These are phyloP conservation scores for Enteromius anoplus DNA, from an alignment of 2,797 vertebrate genomes.

Conservation along the genomic window DNA sequence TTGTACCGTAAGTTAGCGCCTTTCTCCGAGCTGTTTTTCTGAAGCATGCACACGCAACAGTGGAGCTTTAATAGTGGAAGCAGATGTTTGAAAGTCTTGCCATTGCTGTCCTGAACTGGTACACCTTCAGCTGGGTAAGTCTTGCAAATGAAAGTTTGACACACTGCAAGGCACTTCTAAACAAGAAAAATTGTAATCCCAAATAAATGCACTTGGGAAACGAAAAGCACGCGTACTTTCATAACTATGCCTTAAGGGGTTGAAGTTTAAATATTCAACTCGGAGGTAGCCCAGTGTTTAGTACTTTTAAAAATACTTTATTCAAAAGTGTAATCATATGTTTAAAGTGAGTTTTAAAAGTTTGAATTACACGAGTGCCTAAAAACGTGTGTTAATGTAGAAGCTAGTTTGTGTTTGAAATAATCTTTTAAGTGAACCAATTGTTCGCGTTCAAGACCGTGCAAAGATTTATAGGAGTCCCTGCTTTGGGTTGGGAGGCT, in stretches of 20 bases:
- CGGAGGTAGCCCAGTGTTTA: neutral
- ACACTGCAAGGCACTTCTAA: neutral
- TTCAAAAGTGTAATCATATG: neutral
- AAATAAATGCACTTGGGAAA: neutral
- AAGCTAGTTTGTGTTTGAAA: neutral
- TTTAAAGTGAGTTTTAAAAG: neutral
- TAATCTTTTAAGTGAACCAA: neutral
- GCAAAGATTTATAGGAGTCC: neutral
- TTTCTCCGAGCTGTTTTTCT: neutral
- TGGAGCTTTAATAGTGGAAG: constrained; percentile 32
- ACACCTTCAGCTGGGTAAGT: constrained; percentile 66
- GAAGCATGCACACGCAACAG: neutral
- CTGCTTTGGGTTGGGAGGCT: neutral
- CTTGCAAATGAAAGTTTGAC: constrained; percentile 44
- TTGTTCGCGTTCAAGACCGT: neutral
- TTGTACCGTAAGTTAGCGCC: neutral
- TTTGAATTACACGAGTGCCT: neutral
- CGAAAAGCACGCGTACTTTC: neutral
- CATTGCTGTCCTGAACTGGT: constrained; percentile 31
- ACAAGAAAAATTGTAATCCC: neutral
- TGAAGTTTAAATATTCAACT: neutral
- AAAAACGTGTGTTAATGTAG: too few species aligned
- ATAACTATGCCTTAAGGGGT: neutral
- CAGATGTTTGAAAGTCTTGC: constrained; percentile 66
- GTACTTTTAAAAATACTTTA: neutral